Evolutionary conservation across 2,113 vertebrate species (phyloP), one percentile per base, ranked within the genome.

Genomic region (Coracopsis vasa): DNA sequence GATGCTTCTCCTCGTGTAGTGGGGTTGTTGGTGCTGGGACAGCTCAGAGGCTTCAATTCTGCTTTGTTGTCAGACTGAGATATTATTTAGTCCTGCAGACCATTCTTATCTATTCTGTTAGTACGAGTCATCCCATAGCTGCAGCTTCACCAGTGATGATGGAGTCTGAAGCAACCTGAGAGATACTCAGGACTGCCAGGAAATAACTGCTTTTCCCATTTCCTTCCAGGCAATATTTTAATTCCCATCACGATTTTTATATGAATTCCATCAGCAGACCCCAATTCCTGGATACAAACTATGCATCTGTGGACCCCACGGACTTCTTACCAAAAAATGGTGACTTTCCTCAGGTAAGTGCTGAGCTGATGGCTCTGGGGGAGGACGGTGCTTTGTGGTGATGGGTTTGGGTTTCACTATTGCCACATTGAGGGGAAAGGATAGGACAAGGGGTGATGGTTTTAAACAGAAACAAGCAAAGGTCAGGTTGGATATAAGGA

Each of bases 261-360:
- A 66, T 70, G 70, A 87, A 92, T 92, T 41, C 96, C 95, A 92
- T 88, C 47, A 89, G 85, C 66, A 91, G 92, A 94, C 95, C 88
- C 67, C 91, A 90, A 41, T 97, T 96, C 61, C 58, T 67, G 1
- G 96, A 98, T 31, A 65, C 97, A 94, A 97, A 95, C 97, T 98
- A 93, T 53, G 73, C 94, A 91, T 25, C 97, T 19, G 27, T 85
- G 29, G 95, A 94, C 84, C 25, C 92, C 15, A 11, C 74, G 66
- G 97, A 98, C 96, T 97, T 97, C 95, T 94, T 97, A 86, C 84
- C 96, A 92, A 97, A 97, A 96, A 98, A 96, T 54, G 92, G 92
- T 16, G 97, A 97, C 82, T 97, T 98, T 87, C 94, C 97, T 98
- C 98, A 98, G 98, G 98, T 98, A 93, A 96, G 96, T 79, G 37